phyloP scores from a whole-genome alignment of 2,888 invertebrate species.

The Dioctria linearis region DNA sequence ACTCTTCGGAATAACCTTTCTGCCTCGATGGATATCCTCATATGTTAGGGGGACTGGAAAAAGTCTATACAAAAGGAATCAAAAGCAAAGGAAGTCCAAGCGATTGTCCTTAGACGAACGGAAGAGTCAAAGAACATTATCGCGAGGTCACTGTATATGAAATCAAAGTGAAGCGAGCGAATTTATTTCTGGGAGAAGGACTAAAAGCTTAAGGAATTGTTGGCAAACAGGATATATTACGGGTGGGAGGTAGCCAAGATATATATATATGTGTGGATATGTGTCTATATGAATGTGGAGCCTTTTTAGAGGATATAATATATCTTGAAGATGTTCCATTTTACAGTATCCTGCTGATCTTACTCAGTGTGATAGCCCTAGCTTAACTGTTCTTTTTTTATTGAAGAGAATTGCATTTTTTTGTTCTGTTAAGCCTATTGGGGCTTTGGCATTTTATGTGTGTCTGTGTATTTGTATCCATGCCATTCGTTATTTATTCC shows the following conservation, averaged over 20 bases:
- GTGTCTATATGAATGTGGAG: slow-evolving; percentile 12
- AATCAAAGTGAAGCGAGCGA: slow-evolving; percentile 55
- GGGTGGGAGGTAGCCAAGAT: slow-evolving; percentile 38
- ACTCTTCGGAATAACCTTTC: slow-evolving; percentile 51
- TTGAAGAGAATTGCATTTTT: slow-evolving; percentile 17
- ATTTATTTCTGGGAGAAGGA: slow-evolving; percentile 48
- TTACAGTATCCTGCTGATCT: slow-evolving; percentile 48
- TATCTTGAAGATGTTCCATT: slow-evolving; percentile 43
- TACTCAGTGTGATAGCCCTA: slow-evolving; percentile 18
- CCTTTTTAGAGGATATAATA: not conserved
- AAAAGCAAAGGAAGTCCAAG: slow-evolving; percentile 43
- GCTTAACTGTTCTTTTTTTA: slow-evolving; percentile 42
- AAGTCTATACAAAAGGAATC: slow-evolving; percentile 14
- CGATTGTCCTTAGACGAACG: slow-evolving; percentile 60
- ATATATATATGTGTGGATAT: slow-evolving; percentile 3
- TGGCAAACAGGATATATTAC: slow-evolving; percentile 51
- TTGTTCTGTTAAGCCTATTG: slow-evolving; percentile 9
- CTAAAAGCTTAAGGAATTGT: slow-evolving; percentile 29
- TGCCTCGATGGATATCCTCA: slow-evolving; percentile 47
- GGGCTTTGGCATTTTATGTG: not conserved
- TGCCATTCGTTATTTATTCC: too few relatives aligned
- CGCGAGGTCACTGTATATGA: slow-evolving; percentile 61
- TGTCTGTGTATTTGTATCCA: not conserved
- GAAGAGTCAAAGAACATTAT: slow-evolving; percentile 61
- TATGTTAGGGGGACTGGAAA: slow-evolving; percentile 24